Conservation (phyloP, 2,888 invertebrate species). For the Drosophila yooni region DNA sequence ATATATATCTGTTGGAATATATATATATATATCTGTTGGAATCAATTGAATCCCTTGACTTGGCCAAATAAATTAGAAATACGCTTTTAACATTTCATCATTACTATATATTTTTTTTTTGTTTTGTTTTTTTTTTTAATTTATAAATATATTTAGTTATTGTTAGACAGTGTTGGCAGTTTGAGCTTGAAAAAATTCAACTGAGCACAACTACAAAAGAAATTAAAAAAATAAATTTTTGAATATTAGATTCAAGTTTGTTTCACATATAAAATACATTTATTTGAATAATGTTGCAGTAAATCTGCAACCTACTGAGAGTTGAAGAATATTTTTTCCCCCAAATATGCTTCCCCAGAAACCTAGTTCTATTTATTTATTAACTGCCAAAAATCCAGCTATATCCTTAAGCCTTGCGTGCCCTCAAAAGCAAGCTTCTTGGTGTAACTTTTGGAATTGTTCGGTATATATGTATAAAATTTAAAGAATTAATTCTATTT, state of each 20-base stretch:
- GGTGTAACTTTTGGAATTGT: not conserved
- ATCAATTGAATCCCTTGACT: not conserved
- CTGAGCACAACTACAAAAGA: not conserved
- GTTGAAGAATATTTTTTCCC: not conserved
- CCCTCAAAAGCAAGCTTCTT: not conserved
- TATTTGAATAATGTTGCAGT: not conserved
- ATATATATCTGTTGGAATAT: too few relatives aligned
- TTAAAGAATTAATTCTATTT: not conserved
- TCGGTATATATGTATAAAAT: not conserved
- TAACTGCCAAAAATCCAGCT: not conserved
- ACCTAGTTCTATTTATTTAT: slow-evolving; percentile 1
- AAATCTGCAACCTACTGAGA: not conserved
- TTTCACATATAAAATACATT: not conserved
- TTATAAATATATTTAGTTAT: not conserved
- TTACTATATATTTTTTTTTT: not conserved
- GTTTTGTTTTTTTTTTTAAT: not conserved
- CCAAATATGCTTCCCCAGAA: not conserved
- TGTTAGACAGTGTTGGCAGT: not conserved
- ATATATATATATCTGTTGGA: too few relatives aligned
- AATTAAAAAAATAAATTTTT: not conserved
- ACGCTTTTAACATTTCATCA: too few relatives aligned
- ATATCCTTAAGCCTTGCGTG: not conserved
- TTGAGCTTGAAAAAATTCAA: not conserved
- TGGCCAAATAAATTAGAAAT: not conserved
- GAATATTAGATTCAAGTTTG: not conserved